Conservation (phyloP, 2,888 invertebrate genomes). For the Eupithecia insigniata region DNA sequence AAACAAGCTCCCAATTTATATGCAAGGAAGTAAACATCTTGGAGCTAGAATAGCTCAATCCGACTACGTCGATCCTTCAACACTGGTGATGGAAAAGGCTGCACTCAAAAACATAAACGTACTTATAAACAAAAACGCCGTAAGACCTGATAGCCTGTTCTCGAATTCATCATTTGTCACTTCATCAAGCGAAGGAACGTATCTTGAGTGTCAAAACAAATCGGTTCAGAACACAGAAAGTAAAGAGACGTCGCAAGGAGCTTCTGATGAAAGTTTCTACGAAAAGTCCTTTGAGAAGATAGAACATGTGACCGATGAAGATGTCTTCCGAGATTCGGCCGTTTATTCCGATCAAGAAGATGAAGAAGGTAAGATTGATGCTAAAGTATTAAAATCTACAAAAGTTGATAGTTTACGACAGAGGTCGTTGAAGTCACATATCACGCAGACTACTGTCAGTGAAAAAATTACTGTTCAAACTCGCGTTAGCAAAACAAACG, state of each 20-base stretch:
- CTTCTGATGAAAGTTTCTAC: constrained; percentile 88
- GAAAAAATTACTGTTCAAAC: constrained; percentile 59
- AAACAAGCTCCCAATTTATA: constrained; percentile 85
- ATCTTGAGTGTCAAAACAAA: constrained; percentile 64
- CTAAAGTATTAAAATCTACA: constrained; percentile 56
- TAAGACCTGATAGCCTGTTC: constrained; percentile 82
- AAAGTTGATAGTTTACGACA: constrained; percentile 67
- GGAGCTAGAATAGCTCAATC: constrained; percentile 95
- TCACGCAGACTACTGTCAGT: constrained; percentile 55
- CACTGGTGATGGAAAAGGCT: constrained; percentile 82
- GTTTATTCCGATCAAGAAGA: constrained; percentile 92
- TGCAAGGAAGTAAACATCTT: constrained; percentile 91
- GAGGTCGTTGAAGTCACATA: constrained; percentile 65
- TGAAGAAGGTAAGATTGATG: constrained; percentile 61
- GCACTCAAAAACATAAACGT: constrained; percentile 82
- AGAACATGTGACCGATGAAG: constrained; percentile 88
- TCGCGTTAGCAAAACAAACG: constrained; percentile 41
- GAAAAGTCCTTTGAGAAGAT: constrained; percentile 90
- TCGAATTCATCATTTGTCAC: constrained; percentile 85
- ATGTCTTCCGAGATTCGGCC: constrained; percentile 91
- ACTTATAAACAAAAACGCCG: constrained; percentile 86
- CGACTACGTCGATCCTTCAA: constrained; percentile 93
- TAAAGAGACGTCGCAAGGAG: constrained; percentile 50
- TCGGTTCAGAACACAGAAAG: constrained; percentile 31
- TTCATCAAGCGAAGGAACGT: constrained; percentile 82